These are phyloP conservation scores for Saxidomus purpurata DNA, from an alignment of 1,140 invertebrate genomes.

Conservation along the genomic window DNA sequence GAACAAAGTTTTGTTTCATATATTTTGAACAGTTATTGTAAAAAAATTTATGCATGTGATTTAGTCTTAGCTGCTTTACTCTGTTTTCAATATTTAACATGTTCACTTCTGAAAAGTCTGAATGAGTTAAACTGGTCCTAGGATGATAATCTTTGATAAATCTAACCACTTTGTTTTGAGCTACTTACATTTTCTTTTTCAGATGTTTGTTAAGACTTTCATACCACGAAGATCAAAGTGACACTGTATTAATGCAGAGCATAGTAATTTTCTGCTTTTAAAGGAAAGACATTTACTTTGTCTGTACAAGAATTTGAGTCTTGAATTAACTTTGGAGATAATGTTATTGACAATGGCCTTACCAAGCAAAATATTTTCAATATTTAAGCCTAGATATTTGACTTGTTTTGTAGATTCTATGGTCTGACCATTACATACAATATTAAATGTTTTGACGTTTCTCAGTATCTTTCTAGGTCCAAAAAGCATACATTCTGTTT, in stretches of 20 bases:
- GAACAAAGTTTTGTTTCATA: too few species aligned
- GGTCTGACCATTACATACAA: background rate
- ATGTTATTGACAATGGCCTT: background rate
- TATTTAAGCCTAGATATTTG: slow-evolving; percentile 39
- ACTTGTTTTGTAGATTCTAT: slow-evolving; percentile 9
- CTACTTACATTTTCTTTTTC: background rate
- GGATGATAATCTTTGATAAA: background rate
- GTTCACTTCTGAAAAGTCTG: too few species aligned
- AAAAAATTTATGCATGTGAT: too few species aligned
- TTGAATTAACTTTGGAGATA: background rate
- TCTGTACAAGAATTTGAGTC: too few species aligned
- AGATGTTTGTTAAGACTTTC: background rate
- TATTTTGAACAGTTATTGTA: too few species aligned
- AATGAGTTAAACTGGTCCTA: too few species aligned
- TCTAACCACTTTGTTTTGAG: background rate
- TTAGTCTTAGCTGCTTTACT: too few species aligned
- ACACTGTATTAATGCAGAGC: background rate
- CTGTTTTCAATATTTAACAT: too few species aligned
- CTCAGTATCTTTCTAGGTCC: slow-evolving; percentile 34
- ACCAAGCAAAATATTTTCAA: slow-evolving; percentile 37
- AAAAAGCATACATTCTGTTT: slow-evolving; percentile 50
- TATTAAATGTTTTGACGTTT: background rate
- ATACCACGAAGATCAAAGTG: background rate
- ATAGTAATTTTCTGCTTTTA: too few species aligned
- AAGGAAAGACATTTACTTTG: background rate